These are phyloP conservation scores for Montipora cactus DNA, from an alignment of 64 coral and sea anemone species.

Conservation along the genomic window DNA sequence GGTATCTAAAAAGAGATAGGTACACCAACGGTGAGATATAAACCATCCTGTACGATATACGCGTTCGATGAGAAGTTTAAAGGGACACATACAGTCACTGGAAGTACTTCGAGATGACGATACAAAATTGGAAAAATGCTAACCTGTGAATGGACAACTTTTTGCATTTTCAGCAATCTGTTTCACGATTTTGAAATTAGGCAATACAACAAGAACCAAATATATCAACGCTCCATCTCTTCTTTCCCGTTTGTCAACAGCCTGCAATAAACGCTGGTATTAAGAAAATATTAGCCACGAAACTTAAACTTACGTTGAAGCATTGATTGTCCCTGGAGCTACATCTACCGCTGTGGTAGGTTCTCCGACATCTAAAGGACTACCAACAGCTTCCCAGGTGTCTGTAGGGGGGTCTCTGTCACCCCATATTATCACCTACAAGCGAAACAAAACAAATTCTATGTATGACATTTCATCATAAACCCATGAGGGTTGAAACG, in stretches of 20 bases:
- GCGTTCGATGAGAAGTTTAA: too few relatives aligned
- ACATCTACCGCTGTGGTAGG: slow-evolving; percentile 89
- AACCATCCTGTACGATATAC: not conserved
- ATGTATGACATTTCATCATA: too few relatives aligned
- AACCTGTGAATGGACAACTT: too few relatives aligned
- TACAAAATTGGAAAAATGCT: too few relatives aligned
- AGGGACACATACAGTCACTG: too few relatives aligned
- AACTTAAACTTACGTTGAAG: slow-evolving; percentile 10
- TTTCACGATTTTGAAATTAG: too few relatives aligned
- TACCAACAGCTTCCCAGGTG: slow-evolving; percentile 70
- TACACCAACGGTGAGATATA: not conserved
- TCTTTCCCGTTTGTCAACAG: too few relatives aligned
- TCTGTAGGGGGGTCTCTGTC: slow-evolving; percentile 36
- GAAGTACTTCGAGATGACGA: too few relatives aligned
- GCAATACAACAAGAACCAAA: too few relatives aligned
- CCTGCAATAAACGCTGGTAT: not conserved
- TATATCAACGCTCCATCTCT: too few relatives aligned
- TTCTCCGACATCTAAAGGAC: slow-evolving; percentile 81
- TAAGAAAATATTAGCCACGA: not conserved
- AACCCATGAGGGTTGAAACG: too few relatives aligned
- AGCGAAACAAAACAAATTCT: not conserved
- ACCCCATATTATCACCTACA: slow-evolving; percentile 93
- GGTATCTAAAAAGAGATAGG: slow-evolving; percentile 49
- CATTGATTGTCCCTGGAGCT: not conserved
- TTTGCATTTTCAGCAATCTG: too few relatives aligned